These are phyloP conservation scores for Ophioderma brevispina DNA, from an alignment of 35 echinoderm and acorn worm species.

Conservation along the genomic window DNA sequence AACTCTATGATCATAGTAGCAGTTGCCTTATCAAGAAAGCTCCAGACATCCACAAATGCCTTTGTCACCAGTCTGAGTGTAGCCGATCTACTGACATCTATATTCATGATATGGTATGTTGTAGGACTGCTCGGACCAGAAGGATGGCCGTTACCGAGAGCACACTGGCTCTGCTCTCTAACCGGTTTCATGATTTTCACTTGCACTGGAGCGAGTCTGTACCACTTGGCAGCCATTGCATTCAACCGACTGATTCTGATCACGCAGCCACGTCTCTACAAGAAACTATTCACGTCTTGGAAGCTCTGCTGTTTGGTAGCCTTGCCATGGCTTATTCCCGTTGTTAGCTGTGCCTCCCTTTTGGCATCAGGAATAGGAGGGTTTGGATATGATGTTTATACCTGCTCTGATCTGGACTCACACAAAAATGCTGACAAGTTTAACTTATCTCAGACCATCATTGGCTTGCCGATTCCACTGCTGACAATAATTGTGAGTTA, in stretches of 20 bases:
- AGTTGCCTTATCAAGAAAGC: neutral
- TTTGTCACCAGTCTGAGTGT: neutral
- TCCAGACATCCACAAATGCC: neutral
- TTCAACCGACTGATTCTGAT: neutral
- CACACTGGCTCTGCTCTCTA: neutral
- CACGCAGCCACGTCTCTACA: neutral
- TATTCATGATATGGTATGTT: neutral
- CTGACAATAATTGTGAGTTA: neutral
- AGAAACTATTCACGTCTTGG: neutral
- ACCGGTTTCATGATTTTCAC: neutral
- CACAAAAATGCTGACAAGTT: neutral
- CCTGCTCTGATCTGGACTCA: neutral
- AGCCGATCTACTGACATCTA: neutral
- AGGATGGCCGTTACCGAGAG: slow-evolving; percentile 1
- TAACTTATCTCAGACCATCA: neutral
- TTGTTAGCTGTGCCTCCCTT: neutral
- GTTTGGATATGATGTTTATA: neutral
- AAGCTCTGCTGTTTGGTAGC: neutral
- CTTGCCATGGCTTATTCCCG: neutral
- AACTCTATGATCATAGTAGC: neutral
- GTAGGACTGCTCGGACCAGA: neutral
- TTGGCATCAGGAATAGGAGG: neutral
- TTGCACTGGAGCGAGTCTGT: neutral
- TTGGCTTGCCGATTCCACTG: neutral
- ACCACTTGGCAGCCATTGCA: neutral